phyloP scores from a whole-genome alignment of 2,113 vertebrate species.

The Stegastes partitus region DNA sequence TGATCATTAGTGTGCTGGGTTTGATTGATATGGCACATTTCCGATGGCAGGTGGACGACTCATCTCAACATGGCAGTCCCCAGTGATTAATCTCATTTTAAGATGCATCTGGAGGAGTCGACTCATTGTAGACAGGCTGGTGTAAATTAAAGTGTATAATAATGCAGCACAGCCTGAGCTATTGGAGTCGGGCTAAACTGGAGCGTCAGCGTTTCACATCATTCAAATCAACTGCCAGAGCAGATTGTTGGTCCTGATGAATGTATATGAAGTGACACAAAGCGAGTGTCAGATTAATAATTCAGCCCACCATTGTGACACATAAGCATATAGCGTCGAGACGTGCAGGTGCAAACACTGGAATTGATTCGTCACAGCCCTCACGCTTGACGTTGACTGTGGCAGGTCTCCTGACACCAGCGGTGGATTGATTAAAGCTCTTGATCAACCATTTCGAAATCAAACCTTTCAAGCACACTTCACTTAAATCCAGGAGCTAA shows the following conservation, averaged over 20 bases:
- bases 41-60: slow-evolving; percentile 76
- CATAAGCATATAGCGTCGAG: slow-evolving; percentile 23
- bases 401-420: background rate
- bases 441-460: slow-evolving; percentile 46
- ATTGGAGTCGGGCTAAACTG: slow-evolving; percentile 22
- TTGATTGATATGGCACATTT: slow-evolving; percentile 80
- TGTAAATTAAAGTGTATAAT: slow-evolving; percentile 72
- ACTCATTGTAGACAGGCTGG: slow-evolving; percentile 46
- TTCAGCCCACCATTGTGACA: slow-evolving; percentile 28
- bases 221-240: slow-evolving; percentile 36
- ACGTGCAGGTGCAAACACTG: slow-evolving; percentile 35
- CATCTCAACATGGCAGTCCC: slow-evolving; percentile 66
- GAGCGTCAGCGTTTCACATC: slow-evolving; percentile 25
- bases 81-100: slow-evolving; percentile 77
- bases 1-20: slow-evolving; percentile 74
- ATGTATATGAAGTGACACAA: slow-evolving; percentile 47
- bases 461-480: slow-evolving; percentile 1
- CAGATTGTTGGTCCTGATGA: slow-evolving; percentile 41
- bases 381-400: background rate
- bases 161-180: slow-evolving; percentile 40
- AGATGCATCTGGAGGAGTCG: slow-evolving; percentile 71
- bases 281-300: slow-evolving; percentile 59
- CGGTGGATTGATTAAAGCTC: slow-evolving; percentile 38
- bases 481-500: background rate
- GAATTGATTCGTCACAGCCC: slow-evolving; percentile 40